phyloP scores from a whole-genome alignment of 2,888 invertebrate genomes.

The Mythimna pallens region DNA sequence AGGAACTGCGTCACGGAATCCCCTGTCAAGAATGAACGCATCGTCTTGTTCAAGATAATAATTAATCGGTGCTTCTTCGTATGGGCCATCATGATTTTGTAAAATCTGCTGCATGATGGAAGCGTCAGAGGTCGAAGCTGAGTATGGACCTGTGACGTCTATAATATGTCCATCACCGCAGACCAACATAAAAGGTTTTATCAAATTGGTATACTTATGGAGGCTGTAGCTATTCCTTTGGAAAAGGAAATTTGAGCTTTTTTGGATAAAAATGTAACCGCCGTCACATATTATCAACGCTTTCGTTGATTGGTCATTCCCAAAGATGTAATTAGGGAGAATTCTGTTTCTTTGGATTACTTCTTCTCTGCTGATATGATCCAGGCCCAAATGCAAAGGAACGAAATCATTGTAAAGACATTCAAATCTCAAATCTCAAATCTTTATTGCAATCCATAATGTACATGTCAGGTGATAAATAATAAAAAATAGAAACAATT shows the following conservation, averaged over 20 bases:
- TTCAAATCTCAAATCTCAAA: no score
- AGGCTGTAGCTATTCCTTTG: constrained; percentile 51
- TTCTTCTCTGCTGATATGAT: constrained; percentile 22
- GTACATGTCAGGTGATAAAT: no score
- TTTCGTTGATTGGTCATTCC: constrained; percentile 14
- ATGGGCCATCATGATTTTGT: constrained; percentile 29
- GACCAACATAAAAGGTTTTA: constrained; percentile 17
- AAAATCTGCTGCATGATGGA: constrained; percentile 36
- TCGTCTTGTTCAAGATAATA: constrained; percentile 39
- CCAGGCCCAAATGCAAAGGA: constrained; percentile 31
- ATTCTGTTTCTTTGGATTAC: constrained; percentile 14
- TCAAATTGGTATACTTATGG: constrained; percentile 36
- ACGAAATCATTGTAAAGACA: constrained; percentile 31
- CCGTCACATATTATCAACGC: constrained; percentile 31
- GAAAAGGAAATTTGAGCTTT: constrained; percentile 50
- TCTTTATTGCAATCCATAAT: no score
- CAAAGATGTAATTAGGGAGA: constrained; percentile 2
- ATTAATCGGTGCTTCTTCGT: constrained; percentile 10
- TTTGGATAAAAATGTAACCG: constrained; percentile 50
- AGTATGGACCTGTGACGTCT: constrained; percentile 46
- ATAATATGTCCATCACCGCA: constrained; percentile 45
- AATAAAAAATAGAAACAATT: no score
- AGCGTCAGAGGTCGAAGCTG: constrained; percentile 46
- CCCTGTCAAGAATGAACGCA: not conserved
- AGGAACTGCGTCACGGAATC: constrained; percentile 22